Percentiles rank a stretch among this genome's conserved stretches.
phyloP scores from a whole-genome alignment of 2,888 invertebrate genomes.

The Steinernema hermaphroditum region DNA sequence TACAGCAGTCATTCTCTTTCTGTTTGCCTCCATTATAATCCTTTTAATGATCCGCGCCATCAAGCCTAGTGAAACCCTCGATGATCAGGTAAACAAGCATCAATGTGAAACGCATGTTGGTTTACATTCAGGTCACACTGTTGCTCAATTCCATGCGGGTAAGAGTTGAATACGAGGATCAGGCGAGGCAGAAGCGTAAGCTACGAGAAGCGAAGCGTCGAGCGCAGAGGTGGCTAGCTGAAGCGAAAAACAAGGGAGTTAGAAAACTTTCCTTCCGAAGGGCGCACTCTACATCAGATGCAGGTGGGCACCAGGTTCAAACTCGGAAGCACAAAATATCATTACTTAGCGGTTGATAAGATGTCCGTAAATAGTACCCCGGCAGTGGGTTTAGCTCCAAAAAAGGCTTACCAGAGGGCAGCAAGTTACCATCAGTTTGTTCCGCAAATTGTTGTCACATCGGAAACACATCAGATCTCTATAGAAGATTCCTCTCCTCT shows the following conservation, averaged over 20 bases:
- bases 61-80: constrained; percentile 40
- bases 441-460: constrained; percentile 34
- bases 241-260: constrained; percentile 34
- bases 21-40: constrained; percentile 41
- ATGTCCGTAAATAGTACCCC: constrained; percentile 4
- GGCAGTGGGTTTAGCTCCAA: neutral
- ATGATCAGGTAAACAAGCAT: constrained; percentile 37
- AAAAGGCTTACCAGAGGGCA: constrained; percentile 28
- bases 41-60: constrained; percentile 40
- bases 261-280: constrained; percentile 36
- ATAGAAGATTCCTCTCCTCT: neutral
- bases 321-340: too few species aligned
- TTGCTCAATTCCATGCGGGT: constrained; percentile 44
- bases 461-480: constrained; percentile 15
- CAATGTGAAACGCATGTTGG: neutral
- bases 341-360: neutral
- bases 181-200: constrained; percentile 40
- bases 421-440: constrained; percentile 35
- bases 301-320: neutral
- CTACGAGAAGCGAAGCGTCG: constrained; percentile 38
- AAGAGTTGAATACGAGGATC: constrained; percentile 41
- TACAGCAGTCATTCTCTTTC: constrained; percentile 37
- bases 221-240: constrained; percentile 40
- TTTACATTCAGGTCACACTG: constrained; percentile 34
- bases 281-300: constrained; percentile 26